Evolutionary conservation across 2,888 invertebrate species (phyloP).

Genomic region (Tridacna gigas): DNA sequence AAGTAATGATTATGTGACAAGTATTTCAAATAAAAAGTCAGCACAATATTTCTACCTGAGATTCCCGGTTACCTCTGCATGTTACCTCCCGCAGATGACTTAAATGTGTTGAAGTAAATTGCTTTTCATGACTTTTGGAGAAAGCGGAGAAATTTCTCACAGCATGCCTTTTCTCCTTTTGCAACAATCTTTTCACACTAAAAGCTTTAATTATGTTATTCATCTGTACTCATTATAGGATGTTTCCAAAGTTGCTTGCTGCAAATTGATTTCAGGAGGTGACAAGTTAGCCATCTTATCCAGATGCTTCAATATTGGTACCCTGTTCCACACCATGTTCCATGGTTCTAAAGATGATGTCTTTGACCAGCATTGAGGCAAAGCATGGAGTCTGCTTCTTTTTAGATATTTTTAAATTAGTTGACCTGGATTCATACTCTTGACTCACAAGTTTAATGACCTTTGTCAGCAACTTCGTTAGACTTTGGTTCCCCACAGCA

Average conservation of each 20-base stretch:
- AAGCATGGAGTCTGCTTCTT: conserved; percentile 73
- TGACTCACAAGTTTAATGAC: conserved; percentile 65
- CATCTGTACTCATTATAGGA: no score
- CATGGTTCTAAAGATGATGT: conserved; percentile 58
- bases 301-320: conserved; percentile 3
- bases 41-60: no score
- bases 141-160: background rate
- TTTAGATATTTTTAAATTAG: conserved; percentile 48
- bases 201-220: no score
- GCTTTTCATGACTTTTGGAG: background rate
- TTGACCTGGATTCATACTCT: conserved; percentile 59
- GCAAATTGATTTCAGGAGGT: no score
- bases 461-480: conserved; percentile 64
- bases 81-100: no score
- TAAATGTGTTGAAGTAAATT: background rate
- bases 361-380: conserved; percentile 72
- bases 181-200: background rate
- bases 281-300: no score
- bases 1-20: no score
- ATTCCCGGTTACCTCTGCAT: no score
- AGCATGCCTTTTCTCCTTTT: background rate
- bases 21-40: no score
- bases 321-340: background rate
- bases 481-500: conserved; percentile 33
- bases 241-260: no score